Evolutionary conservation across 2,888 invertebrate genomes (phyloP), one percentile per base, ranked within the genome.

Genomic region (Epinotia demarniana): DNA sequence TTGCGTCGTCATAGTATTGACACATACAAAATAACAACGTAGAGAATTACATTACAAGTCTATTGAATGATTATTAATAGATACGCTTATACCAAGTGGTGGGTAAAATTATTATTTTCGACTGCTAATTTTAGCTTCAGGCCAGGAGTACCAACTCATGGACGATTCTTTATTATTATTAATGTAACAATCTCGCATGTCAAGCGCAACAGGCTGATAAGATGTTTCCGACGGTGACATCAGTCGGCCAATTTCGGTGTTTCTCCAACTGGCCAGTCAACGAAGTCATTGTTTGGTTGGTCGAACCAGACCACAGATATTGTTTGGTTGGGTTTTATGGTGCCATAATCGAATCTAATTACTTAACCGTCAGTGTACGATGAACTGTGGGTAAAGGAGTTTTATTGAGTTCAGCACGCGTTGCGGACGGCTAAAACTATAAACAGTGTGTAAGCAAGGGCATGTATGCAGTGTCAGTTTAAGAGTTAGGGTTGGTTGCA

Each of bases 311-410:
- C 23, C 23, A 27, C 23, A 3, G 23, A 27, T 80, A 85, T 85
- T 86, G 86, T 86, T 84, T 81, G 80, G 80, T 79, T 78, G 80
- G 79, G 79, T 79, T 82, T 82, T 81, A 80, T 81, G 79, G 80
- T 82, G 82, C 81, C 82, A 71, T 75, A 75, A 84, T 83, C 84
- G 78, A 79, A 79, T 79, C 69, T 79, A 81, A 84, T 84, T 84
- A 82, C 81, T 82, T 80, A 81, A 78, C 82, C 77, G 78, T 76
- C 79, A 80, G 68, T 39, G 61, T 79, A 76, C 80, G 73, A 77
- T 81, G 82, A 84, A 84, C 85, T 79, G 78, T 39, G 67, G 73
- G 77, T 76, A 76, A 74, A 61, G 4, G 69, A 46, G 60, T 72
- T 70, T 64, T 71, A 70, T 75, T 58, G 60, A 53, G 23, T 55